Base-by-base conservation (phyloP, 2,797 vertebrate genomes). In the Sebastolobus alascanus region DNA sequence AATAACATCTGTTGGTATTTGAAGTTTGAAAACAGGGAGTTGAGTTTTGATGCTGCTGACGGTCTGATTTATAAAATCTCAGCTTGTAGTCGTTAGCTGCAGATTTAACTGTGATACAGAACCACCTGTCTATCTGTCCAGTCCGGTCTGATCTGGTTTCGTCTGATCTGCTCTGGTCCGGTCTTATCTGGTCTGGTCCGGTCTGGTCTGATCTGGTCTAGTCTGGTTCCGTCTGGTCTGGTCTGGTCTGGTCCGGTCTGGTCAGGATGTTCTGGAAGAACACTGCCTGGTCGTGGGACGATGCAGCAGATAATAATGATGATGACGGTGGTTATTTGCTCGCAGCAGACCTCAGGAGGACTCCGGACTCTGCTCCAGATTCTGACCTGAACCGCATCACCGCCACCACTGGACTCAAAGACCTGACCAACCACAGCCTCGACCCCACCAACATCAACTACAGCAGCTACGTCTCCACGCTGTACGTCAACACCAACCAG, bases 261-360 rank as follows among this genome's bases (percentile, higher is more conserved):
- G 56, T 20, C 2, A 56, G 55, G 63, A 94, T 94, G 93, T 94
- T 94, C 85, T 94, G 93, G 93, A 93, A 88, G 70, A 90, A 77
- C 65, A 61, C 64, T 0, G 82, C 80, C 1, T 93, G 91, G 93
- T 90, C 83, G 0, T 93, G 90, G 92, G 73, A 78, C 0, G 73
- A 88, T 35, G 33, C 68, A 46, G 78, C 29, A 0, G 70, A n/a
- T n/a, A n/a, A 80, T 10, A 75, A 79, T 73, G 72, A 89, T 80
- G 86, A 90, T 84, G 92, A 88, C 33, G 90, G 40, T 70, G 86
- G 89, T 80, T 91, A 77, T 90, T 86, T 90, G 12, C 93, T 95
- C 3, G 52, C 79, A 90, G 87, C 86, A 68, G 86, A 89, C 38
- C 87, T 81, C 78, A 87, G 81, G 79, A 92, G 50, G 75, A 92